A percentile compares a stretch with the other conserved stretches of the same genome.
Conservation (phyloP, 1,140 invertebrate genomes). For the Drosophila seguyi region DNA sequence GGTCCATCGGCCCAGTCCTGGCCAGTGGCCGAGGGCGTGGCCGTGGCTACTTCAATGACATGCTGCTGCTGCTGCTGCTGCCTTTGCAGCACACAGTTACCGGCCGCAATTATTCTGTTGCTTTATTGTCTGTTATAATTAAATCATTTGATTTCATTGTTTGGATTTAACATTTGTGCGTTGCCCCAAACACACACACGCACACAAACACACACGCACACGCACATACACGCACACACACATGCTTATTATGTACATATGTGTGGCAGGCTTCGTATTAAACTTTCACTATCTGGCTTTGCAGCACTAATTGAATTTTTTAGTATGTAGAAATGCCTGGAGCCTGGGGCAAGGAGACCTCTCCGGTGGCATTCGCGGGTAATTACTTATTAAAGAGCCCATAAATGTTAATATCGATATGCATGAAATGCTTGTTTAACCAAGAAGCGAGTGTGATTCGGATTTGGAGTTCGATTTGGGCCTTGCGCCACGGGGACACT, state of each 20-base stretch:
- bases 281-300: slow-evolving; percentile 77
- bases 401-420: slow-evolving; percentile 78
- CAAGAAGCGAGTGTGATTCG: background rate
- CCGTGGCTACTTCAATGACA: slow-evolving; percentile 12
- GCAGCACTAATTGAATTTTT: slow-evolving; percentile 76
- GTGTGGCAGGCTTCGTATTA: slow-evolving; percentile 25
- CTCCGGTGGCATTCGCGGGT: slow-evolving; percentile 6
- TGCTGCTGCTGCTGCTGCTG: background rate
- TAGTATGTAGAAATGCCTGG: slow-evolving; percentile 39
- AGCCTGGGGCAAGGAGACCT: background rate
- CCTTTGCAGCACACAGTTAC: slow-evolving; percentile 34
- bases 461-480: slow-evolving; percentile 4
- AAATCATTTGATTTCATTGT: slow-evolving; percentile 81
- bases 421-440: slow-evolving; percentile 31
- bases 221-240: background rate
- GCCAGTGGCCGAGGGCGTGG: slow-evolving; percentile 2
- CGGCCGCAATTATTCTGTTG: slow-evolving; percentile 75
- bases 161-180: slow-evolving; percentile 71
- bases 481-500: background rate
- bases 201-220: no score
- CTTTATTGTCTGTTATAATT: slow-evolving; percentile 83
- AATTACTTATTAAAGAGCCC: slow-evolving; percentile 79
- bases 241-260: background rate
- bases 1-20: background rate
- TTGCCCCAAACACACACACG: slow-evolving; percentile 9